Conservation (phyloP, 92 coral and sea anemone genomes). For the Palythoa grandis region DNA sequence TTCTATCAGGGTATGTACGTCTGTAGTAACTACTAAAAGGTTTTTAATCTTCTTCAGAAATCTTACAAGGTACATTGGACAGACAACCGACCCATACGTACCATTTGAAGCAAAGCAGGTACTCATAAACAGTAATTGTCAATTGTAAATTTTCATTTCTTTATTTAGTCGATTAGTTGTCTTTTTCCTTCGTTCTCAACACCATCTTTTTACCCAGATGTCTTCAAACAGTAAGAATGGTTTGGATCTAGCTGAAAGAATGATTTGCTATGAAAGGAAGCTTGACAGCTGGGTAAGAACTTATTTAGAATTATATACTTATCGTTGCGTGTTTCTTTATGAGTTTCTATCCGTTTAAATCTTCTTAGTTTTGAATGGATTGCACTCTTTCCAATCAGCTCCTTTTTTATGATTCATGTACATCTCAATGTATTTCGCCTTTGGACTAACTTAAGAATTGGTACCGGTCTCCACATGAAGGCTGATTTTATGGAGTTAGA, state of each 20-base stretch:
- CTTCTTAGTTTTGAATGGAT: too few species aligned
- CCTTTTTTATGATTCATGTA: too few species aligned
- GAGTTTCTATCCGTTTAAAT: too few species aligned
- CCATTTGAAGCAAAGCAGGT: constrained; percentile 28
- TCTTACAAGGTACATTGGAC: constrained; percentile 13
- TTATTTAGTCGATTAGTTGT: not conserved
- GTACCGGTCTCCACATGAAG: too few species aligned
- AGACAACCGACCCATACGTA: not conserved
- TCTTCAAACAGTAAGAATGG: constrained; percentile 60
- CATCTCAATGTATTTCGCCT: too few species aligned
- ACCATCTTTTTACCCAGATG: constrained; percentile 42
- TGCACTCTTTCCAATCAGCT: too few species aligned
- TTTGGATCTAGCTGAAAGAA: constrained; percentile 64
- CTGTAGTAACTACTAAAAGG: not conserved
- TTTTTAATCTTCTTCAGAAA: not conserved
- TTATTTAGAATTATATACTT: too few species aligned
- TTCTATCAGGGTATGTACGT: not conserved
- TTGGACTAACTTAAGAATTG: too few species aligned
- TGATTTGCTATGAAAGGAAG: constrained; percentile 89
- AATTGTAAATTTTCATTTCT: not conserved
- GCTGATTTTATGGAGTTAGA: too few species aligned
- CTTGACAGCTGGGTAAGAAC: constrained; percentile 87
- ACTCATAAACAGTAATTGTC: not conserved
- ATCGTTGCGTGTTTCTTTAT: not conserved
- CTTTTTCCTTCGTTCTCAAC: not conserved